Evolutionary conservation across 1,140 invertebrate genomes (phyloP), one percentile per base, ranked within the genome.

Genomic region (Drosophila melanica): DNA sequence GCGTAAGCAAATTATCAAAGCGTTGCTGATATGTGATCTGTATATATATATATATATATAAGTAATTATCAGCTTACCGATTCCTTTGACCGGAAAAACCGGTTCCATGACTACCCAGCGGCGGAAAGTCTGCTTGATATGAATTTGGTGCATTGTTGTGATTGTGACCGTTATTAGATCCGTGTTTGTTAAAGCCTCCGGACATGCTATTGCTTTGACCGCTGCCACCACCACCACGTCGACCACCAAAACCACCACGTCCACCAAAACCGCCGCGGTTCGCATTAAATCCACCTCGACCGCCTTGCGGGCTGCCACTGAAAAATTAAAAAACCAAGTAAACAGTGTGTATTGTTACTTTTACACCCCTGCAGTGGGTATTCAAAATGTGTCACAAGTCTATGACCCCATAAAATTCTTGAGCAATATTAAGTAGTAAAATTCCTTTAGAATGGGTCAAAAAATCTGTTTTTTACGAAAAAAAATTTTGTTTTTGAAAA

Each of bases 131-230:
- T n/a, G 75, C 51, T 55, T 87, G 81, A 79, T 90, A 89, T 93
- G 93, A 65, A 93, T 93, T 35, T 90, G 80, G 77, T 93, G 93
- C 53, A 27, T 27, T 27, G 92, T 92, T 75, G 16, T 80, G 65
- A 92, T 92, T 71, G 16, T 84, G 69, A 48, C 53, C 67, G 33
- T 78, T 80, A 6, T 59, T 44, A 7, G 59, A 37, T 20, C 63
- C 78, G 5, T 74, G 84, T 20, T 84, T 87, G 37, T 41, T 70
- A 33, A 65, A 62, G 4, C 48, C 67, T 37, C 63, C 66, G 0
- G 68, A 57, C 42, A 67, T 57, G 27, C 59, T 79, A 27, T 10
- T 54, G 55, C 86, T 90, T 77, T 92, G 92, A 30, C 92, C 86
- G 74, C 93, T 92, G 63, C 92, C 42, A 16, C 62, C 57, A 16